Evolutionary conservation across 2,797 vertebrate species (phyloP).

Genomic region (Poecile montanus): DNA sequence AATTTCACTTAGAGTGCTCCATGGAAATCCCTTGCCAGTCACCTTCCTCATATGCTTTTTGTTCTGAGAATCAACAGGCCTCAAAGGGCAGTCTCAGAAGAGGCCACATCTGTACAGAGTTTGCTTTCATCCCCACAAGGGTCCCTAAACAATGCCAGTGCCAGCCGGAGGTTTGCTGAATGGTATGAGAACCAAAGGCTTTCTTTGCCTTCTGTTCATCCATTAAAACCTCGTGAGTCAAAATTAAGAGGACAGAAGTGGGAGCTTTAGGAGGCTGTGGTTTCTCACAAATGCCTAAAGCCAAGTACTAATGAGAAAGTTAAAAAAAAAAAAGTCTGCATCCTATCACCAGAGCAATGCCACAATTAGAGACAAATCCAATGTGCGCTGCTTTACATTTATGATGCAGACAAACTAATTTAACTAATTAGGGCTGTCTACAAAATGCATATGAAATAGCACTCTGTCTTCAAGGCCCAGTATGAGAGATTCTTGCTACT

Average conservation of each 20-base stretch:
- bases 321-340: constrained; percentile 25
- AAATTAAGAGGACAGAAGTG: constrained; percentile 51
- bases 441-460: background rate
- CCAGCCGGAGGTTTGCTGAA: constrained; percentile 55
- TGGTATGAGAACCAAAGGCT: constrained; percentile 61
- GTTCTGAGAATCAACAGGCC: constrained; percentile 52
- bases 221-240: constrained; percentile 56
- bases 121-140: constrained; percentile 62
- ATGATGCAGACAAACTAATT: constrained; percentile 37
- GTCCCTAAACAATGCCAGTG: constrained; percentile 56
- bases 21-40: constrained; percentile 42
- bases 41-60: constrained; percentile 49
- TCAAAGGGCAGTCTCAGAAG: constrained; percentile 37
- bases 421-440: constrained; percentile 46
- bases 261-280: constrained; percentile 40
- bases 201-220: constrained; percentile 63
- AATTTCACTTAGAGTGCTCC: background rate
- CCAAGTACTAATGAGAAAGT: constrained; percentile 56
- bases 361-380: constrained; percentile 50
- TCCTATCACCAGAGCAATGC: constrained; percentile 34
- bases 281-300: constrained; percentile 61
- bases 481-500: background rate
- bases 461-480: background rate
- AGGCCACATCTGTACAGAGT: constrained; percentile 62
- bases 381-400: background rate